These are phyloP conservation scores for Drosophila navojoa DNA, from an alignment of 1,140 invertebrate genomes.

Conservation along the genomic window DNA sequence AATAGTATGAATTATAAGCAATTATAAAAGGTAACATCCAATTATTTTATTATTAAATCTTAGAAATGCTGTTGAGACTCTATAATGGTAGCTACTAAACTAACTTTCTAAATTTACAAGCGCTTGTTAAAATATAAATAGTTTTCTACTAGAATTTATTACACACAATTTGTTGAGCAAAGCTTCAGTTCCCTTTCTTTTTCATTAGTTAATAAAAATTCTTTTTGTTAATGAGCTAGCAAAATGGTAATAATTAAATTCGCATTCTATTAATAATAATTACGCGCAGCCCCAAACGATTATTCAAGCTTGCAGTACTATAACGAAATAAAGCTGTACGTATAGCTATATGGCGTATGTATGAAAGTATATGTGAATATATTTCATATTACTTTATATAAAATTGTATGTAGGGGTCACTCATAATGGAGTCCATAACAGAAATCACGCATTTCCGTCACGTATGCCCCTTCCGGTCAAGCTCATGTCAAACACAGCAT, in stretches of 20 bases:
- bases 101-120: no score
- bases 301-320: slow-evolving; percentile 22
- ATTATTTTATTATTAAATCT: no score
- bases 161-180: slow-evolving; percentile 3
- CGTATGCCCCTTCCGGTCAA: slow-evolving; percentile 71
- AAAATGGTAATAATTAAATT: slow-evolving; percentile 21
- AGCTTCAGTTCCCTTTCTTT: background rate
- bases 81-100: no score
- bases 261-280: slow-evolving; percentile 26
- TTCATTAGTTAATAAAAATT: slow-evolving; percentile 13
- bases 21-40: no score
- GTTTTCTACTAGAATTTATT: background rate
- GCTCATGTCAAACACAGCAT: slow-evolving; percentile 69
- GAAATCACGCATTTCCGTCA: slow-evolving; percentile 81
- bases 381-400: background rate
- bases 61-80: no score
- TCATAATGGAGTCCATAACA: slow-evolving; percentile 41
- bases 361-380: background rate
- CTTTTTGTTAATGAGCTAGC: slow-evolving; percentile 5
- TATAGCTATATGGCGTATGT: background rate
- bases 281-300: slow-evolving; percentile 24
- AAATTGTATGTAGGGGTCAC: background rate
- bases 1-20: no score
- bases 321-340: background rate
- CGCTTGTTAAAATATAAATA: no score